Evolutionary conservation across 92 coral and sea anemone species (phyloP).

Genomic region (Umimayanthus kanabou): DNA sequence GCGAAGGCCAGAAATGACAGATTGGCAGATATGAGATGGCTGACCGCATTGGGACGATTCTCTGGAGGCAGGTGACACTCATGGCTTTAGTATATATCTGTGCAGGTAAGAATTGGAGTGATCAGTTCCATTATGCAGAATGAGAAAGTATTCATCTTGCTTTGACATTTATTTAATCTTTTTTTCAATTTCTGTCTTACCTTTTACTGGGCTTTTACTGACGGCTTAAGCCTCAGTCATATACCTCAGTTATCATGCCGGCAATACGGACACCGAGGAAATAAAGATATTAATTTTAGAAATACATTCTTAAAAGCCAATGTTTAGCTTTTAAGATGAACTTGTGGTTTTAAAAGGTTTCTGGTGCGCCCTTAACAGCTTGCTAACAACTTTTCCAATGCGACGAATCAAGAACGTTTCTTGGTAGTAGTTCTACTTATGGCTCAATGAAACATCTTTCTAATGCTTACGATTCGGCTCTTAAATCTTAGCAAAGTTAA

Average conservation of each 20-base stretch:
- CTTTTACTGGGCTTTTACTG: neutral
- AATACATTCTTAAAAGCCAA: neutral
- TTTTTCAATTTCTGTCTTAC: neutral
- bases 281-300: no score
- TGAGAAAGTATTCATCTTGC: neutral
- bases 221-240: neutral
- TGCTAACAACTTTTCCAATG: neutral
- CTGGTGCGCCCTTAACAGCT: neutral
- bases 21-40: conserved; percentile 26
- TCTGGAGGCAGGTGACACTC: neutral
- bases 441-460: neutral
- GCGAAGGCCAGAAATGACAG: neutral
- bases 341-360: neutral
- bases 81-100: neutral
- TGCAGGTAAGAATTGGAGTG: conserved; percentile 16
- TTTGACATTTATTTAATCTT: neutral
- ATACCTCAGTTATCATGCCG: neutral
- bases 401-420: neutral
- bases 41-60: neutral
- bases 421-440: neutral
- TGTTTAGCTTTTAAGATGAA: neutral
- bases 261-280: neutral
- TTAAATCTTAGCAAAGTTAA: neutral
- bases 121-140: neutral
- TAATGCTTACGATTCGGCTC: neutral